Conservation (phyloP, 1,140 invertebrate genomes). For the Eumaeus atala region DNA sequence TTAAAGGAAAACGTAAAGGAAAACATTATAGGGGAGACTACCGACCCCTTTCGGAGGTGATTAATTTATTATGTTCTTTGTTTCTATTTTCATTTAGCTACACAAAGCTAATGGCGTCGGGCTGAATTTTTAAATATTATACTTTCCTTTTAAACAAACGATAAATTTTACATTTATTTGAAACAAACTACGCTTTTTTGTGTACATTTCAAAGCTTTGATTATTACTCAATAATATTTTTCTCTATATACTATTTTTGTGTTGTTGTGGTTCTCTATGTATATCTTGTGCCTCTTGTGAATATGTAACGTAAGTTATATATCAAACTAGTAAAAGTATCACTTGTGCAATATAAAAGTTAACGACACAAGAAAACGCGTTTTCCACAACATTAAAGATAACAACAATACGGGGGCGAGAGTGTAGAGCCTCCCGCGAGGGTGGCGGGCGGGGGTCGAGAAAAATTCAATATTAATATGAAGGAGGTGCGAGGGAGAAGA, state of each 20-base stretch:
- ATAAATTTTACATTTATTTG: neutral
- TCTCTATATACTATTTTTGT: too few relatives aligned
- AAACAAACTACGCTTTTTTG: neutral
- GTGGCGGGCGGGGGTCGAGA: slow-evolving; percentile 68
- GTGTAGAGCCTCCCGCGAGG: slow-evolving; percentile 68
- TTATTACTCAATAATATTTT: too few relatives aligned
- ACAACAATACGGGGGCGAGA: slow-evolving; percentile 72
- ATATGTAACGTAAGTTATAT: slow-evolving; percentile 58
- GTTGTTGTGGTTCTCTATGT: too few relatives aligned
- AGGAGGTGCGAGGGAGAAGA: slow-evolving; percentile 73
- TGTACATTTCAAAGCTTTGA: too few relatives aligned
- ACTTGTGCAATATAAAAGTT: slow-evolving; percentile 74
- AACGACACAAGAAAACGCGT: slow-evolving; percentile 74
- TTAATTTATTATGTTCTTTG: slow-evolving; percentile 72
- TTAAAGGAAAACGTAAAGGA: slow-evolving; percentile 66
- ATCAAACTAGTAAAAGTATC: slow-evolving; percentile 70
- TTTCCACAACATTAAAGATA: slow-evolving; percentile 75
- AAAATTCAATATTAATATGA: slow-evolving; percentile 79
- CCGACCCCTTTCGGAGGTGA: slow-evolving; percentile 62
- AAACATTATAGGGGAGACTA: slow-evolving; percentile 62
- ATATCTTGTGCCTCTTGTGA: slow-evolving; percentile 3
- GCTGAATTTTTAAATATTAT: slow-evolving; percentile 19
- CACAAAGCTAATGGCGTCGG: slow-evolving; percentile 34
- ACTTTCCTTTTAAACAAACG: slow-evolving; percentile 3
- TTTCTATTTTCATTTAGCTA: slow-evolving; percentile 61